Base-by-base conservation (phyloP, 2,888 invertebrate species). In the Mayetiola destructor region DNA sequence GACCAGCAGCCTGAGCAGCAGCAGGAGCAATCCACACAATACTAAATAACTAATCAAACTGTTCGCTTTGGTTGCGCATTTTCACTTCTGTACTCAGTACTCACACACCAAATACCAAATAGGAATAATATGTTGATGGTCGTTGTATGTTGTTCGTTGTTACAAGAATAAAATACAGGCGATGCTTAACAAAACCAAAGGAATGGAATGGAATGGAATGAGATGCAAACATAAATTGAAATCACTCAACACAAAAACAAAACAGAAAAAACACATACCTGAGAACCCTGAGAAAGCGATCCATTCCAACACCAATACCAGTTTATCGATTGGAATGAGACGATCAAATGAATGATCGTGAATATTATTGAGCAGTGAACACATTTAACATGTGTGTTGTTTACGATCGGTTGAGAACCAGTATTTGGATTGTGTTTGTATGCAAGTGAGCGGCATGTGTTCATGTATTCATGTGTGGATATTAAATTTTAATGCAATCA, bases 1-100 rank as follows among this genome's bases (percentile, higher is more conserved):
- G n/a, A 48, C 48, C 27, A 48, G 48, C 48, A n/a, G n/a, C n/a
- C n/a, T n/a, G n/a, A n/a, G 27, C 48, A 48, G 29, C 42, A 48
- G 48, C 48, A 39, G 39, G 6, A 18, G 20, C 18, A n/a, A 20
- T 6, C 2, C n/a, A n/a, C n/a, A n/a, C n/a, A n/a, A n/a, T n/a
- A n/a, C n/a, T n/a, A 48, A 48, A 18, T 27, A 48, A 48, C 48
- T n/a, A 48, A 42, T 37, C 21, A 27, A 48, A 27, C 48, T 27
- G 48, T 27, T 48, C 27, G 48, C 27, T 23, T 42, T 14, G 42
- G 20, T 40, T 23, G 23, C 27, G 27, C 48, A 27, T 27, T 23
- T 48, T 48, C 27, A n/a, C n/a, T 27, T 48, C 4, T 48, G 48
- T 48, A 48, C 48, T n/a, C n/a, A n/a, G n/a, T n/a, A n/a, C n/a